Evolutionary conservation across 2,113 vertebrate genomes (phyloP), one percentile per base, ranked within the genome.

Genomic region (Peucedramus taeniatus): DNA sequence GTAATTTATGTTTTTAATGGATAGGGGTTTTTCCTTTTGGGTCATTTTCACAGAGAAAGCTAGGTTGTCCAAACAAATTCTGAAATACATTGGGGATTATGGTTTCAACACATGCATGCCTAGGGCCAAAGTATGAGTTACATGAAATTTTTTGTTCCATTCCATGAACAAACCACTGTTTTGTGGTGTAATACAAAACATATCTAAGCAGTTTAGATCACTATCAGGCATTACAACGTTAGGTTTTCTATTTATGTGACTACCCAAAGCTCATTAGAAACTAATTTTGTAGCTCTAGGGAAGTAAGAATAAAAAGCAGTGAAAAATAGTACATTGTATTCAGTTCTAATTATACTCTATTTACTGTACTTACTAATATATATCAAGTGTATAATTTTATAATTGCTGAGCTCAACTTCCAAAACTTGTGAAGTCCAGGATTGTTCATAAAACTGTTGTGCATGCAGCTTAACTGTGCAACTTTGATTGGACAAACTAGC

Each of bases 71-170:
- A 98, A 98, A 98, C 96, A 98, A 96, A 96, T 91, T 97, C 97
- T 97, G 94, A 97, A 98, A 97, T 98, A 97, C 88, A 0, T 96
- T 96, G 90, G 94, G 96, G 96, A 98, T 98, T 98, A 97, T 94
- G 93, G 97, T 98, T 98, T 98, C 97, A 97, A 97, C 97, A 97
- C 97, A 98, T 98, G 96, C 74, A 37, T 97, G 97, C 98, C 98
- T 98, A 97, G 96, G 97, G 98, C 98, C 97, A 98, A 98, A 98
- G 94, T 97, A 97, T 98, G 97, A 98, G 97, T 98, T 98, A 98
- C 97, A 98, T 96, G 96, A 98, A 98, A 96, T 98, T 98, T 90
- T 98, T 98, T 98, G 96, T 98, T 98, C 97, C 97, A 98, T 98
- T 98, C 96, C 91, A 81, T 98, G 97, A 98, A 98, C 97, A 97